Percentiles rank a stretch among this genome's conserved stretches.
Evolutionary conservation across 2,113 vertebrate genomes (phyloP).

Genomic region (Sardina pilchardus): DNA sequence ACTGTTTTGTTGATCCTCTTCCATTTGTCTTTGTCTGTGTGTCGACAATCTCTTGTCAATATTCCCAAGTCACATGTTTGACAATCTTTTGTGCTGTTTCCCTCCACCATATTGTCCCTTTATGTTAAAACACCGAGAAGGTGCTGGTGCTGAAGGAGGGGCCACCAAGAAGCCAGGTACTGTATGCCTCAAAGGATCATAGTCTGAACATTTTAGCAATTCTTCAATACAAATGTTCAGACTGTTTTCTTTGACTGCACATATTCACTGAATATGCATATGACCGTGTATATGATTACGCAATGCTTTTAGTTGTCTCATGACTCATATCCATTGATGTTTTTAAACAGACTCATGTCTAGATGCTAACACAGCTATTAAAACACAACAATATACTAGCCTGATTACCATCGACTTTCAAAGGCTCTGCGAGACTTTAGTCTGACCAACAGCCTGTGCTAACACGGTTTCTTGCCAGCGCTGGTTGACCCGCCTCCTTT

Average conservation of each 20-base stretch:
- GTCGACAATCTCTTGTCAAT: slow-evolving; percentile 63
- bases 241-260: slow-evolving; percentile 19
- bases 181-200: slow-evolving; percentile 47
- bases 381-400: background rate
- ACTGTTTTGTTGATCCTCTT: slow-evolving; percentile 3
- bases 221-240: slow-evolving; percentile 14
- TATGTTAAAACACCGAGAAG: slow-evolving; percentile 61
- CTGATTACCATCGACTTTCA: too few relatives aligned
- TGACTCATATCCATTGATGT: background rate
- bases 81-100: slow-evolving; percentile 65
- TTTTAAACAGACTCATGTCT: too few relatives aligned
- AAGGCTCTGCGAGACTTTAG: too few relatives aligned
- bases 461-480: too few relatives aligned
- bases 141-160: slow-evolving; percentile 59
- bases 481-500: too few relatives aligned
- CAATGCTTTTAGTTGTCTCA: background rate
- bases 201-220: slow-evolving; percentile 45
- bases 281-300: too few relatives aligned
- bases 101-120: slow-evolving; percentile 56
- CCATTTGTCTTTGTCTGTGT: slow-evolving; percentile 37
- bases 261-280: background rate
- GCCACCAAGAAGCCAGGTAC: slow-evolving; percentile 67
- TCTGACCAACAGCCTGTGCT: too few relatives aligned
- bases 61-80: slow-evolving; percentile 60
- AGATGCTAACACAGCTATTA: background rate